Conservation (phyloP, 2,113 vertebrate species). For the Canis aureus region DNA sequence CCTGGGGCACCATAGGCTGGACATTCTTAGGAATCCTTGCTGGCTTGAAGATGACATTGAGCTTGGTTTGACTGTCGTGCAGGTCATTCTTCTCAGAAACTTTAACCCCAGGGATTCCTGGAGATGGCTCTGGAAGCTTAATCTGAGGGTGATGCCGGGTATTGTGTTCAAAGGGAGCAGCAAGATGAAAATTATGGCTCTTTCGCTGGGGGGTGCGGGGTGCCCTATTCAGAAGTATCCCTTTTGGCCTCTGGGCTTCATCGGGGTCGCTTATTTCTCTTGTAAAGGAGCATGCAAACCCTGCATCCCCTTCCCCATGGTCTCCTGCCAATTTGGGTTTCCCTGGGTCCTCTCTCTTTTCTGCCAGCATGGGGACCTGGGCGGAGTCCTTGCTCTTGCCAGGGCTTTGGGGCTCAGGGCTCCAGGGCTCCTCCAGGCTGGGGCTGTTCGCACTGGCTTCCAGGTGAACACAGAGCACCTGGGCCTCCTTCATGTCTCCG, state of each 20-base stretch:
- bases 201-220: not conserved
- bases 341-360: not conserved
- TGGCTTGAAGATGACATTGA: not conserved
- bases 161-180: not conserved
- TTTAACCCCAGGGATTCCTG: not conserved
- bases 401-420: not conserved
- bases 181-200: not conserved
- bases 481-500: not conserved
- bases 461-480: slow-evolving; percentile 48
- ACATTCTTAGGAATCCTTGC: not conserved
- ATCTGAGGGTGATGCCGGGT: not conserved
- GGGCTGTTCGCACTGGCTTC: not conserved
- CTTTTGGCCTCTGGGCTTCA: not conserved
- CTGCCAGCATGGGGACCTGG: not conserved
- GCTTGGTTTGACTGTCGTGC: not conserved
- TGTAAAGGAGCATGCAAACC: not conserved
- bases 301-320: slow-evolving; percentile 52
- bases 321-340: not conserved
- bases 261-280: not conserved
- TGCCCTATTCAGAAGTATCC: not conserved
- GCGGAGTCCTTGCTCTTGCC: not conserved
- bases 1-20: not conserved
- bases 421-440: not conserved
- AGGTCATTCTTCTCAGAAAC: not conserved
- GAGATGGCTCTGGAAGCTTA: not conserved